Evolutionary conservation across 2,797 vertebrate genomes (phyloP).

Genomic region (Phrynocephalus forsythii): DNA sequence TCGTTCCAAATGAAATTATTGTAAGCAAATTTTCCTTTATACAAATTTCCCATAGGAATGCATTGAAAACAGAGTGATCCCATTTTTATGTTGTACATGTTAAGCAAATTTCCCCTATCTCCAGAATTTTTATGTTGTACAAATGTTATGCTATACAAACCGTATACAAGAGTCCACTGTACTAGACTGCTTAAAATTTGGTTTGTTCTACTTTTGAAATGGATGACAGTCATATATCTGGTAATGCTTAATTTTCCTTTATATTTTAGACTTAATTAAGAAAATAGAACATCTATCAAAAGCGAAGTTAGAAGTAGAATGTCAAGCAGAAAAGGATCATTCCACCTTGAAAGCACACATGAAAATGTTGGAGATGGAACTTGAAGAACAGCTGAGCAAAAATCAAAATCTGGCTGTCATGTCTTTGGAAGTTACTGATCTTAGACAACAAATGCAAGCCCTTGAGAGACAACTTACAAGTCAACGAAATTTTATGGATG

Average conservation of each 20-base stretch:
- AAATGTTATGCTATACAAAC: too few species aligned
- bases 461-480: conserved; percentile 94
- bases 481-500: conserved; percentile 95
- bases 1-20: too few species aligned
- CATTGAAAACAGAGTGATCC: too few species aligned
- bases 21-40: too few species aligned
- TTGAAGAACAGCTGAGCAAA: conserved; percentile 89
- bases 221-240: background rate
- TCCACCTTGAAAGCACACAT: conserved; percentile 84
- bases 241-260: background rate
- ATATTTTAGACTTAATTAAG: conserved; percentile 82
- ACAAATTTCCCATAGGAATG: too few species aligned
- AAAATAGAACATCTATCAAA: conserved; percentile 86
- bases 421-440: conserved; percentile 82
- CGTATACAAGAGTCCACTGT: too few species aligned
- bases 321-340: conserved; percentile 91
- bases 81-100: too few species aligned
- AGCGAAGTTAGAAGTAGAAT: conserved; percentile 88
- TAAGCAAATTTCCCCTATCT: too few species aligned
- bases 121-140: too few species aligned
- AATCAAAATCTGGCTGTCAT: conserved; percentile 80
- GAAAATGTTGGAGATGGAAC: conserved; percentile 85
- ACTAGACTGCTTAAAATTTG: background rate
- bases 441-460: conserved; percentile 87
- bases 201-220: background rate